These are phyloP conservation scores for Lasiommata megera DNA, from an alignment of 2,888 invertebrate genomes.

Conservation along the genomic window DNA sequence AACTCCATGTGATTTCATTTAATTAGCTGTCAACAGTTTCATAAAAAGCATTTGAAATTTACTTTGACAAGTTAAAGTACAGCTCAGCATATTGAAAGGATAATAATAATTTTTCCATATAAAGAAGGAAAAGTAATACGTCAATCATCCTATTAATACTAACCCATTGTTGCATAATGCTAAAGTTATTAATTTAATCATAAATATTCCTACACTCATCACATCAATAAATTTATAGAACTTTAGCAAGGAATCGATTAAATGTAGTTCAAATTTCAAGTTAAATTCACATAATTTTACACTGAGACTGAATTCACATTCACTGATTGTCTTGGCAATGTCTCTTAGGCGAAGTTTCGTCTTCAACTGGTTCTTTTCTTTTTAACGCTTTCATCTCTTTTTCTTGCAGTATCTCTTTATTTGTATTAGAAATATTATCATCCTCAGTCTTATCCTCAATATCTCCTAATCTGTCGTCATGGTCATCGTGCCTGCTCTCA, in stretches of 20 bases:
- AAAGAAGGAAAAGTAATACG: background rate
- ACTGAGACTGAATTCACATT: conserved; percentile 30
- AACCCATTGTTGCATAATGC: conserved; percentile 54
- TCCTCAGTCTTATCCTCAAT: conserved; percentile 51
- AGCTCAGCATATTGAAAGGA: background rate
- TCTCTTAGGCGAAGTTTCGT: conserved; percentile 68
- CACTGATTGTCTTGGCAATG: conserved; percentile 55
- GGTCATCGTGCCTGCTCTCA: conserved; percentile 25
- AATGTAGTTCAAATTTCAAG: conserved; percentile 43
- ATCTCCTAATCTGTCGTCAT: conserved; percentile 46
- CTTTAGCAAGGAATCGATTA: conserved; percentile 47
- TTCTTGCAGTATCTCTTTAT: conserved; percentile 45
- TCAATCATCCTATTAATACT: conserved; percentile 38
- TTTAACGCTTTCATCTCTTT: conserved; percentile 56
- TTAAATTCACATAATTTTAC: conserved; percentile 50
- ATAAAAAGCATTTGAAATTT: background rate
- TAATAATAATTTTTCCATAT: conserved; percentile 24
- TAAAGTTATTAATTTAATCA: conserved; percentile 58
- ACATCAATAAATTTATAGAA: conserved; percentile 41
- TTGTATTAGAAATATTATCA: conserved; percentile 42
- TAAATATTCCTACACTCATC: conserved; percentile 59
- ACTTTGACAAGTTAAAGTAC: background rate
- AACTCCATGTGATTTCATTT: no score
- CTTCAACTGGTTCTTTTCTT: conserved; percentile 61
- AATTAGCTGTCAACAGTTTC: no score